Evolutionary conservation across 2,113 vertebrate genomes (phyloP).

Genomic region (Phaethon lepturus): DNA sequence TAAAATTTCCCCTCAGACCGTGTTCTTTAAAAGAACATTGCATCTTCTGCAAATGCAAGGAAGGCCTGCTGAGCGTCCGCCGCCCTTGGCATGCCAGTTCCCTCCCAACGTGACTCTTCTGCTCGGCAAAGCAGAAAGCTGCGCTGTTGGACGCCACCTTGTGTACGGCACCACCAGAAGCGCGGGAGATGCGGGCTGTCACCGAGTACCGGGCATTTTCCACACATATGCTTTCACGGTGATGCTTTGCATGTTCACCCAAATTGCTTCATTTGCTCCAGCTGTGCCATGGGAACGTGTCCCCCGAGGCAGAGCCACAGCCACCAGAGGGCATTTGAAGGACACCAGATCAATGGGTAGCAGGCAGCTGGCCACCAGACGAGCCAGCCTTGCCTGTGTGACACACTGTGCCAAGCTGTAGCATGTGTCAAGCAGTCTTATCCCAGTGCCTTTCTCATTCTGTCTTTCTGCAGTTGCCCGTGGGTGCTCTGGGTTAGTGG

Average conservation of each 20-base stretch:
- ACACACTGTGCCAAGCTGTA: background rate
- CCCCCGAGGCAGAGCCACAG: background rate
- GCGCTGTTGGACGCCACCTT: background rate
- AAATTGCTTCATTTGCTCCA: background rate
- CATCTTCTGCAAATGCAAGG: background rate
- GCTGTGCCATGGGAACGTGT: background rate
- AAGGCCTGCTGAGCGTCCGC: background rate
- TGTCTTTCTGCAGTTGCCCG: background rate
- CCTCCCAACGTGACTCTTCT: background rate
- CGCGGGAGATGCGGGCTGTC: background rate
- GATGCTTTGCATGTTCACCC: background rate
- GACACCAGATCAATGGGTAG: conserved; percentile 25
- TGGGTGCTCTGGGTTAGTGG: background rate
- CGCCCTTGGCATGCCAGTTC: background rate
- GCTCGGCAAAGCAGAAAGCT: background rate
- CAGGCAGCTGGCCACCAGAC: background rate
- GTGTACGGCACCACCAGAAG: background rate
- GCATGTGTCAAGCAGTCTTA: background rate
- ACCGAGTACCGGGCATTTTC: background rate
- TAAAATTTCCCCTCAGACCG: background rate
- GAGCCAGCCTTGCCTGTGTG: background rate
- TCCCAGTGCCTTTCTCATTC: background rate
- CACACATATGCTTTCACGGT: background rate
- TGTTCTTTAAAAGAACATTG: background rate
- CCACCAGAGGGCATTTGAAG: conserved; percentile 79